Evolutionary conservation across 1,140 invertebrate species (phyloP).

Genomic region (Lepidostoma basale): DNA sequence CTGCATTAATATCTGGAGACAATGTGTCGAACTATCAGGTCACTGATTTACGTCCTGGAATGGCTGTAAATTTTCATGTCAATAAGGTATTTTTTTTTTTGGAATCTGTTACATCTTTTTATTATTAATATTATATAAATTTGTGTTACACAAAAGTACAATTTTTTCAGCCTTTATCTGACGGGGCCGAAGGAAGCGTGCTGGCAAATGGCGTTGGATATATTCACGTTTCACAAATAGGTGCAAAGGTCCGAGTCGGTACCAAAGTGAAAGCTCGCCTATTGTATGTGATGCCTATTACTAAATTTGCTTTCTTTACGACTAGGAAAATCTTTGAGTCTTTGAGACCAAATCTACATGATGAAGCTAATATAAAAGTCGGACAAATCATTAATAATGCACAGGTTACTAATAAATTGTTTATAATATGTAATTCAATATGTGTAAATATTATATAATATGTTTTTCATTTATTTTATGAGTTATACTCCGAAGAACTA

Average conservation of each 20-base stretch:
- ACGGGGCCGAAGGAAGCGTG: slow-evolving; percentile 66
- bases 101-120: background rate
- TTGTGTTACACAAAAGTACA: background rate
- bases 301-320: slow-evolving; percentile 64
- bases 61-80: slow-evolving; percentile 64
- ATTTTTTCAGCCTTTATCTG: slow-evolving; percentile 53
- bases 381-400: slow-evolving; percentile 55
- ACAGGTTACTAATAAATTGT: slow-evolving; percentile 47
- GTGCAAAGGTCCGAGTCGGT: slow-evolving; percentile 49
- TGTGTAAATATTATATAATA: too few species aligned
- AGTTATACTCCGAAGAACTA: background rate
- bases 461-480: background rate
- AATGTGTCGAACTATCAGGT: slow-evolving; percentile 50
- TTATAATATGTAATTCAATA: background rate
- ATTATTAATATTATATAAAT: background rate
- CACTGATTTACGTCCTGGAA: slow-evolving; percentile 66
- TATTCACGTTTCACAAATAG: slow-evolving; percentile 61
- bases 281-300: slow-evolving; percentile 69
- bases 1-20: slow-evolving; percentile 54
- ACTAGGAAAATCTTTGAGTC: slow-evolving; percentile 53
- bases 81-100: slow-evolving; percentile 57
- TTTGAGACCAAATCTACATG: slow-evolving; percentile 50
- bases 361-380: slow-evolving; percentile 51
- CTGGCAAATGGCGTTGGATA: slow-evolving; percentile 60
- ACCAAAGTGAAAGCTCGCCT: slow-evolving; percentile 62